Base-by-base conservation (phyloP, 2,888 invertebrate genomes). In the Ecdyonurus torrentis region DNA sequence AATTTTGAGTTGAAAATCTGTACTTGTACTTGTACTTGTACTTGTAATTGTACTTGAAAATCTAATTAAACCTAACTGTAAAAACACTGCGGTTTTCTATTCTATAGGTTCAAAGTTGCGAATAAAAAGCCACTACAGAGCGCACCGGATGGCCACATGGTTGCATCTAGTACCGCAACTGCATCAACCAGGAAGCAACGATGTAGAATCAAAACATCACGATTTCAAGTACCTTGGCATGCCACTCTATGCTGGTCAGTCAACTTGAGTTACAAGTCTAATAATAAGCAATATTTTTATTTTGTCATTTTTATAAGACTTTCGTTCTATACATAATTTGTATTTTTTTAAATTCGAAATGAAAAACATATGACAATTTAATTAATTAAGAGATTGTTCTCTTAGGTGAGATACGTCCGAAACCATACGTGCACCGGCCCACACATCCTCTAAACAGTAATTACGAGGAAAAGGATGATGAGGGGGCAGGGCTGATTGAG, bases 61-160 rank as follows among this genome's bases (percentile, higher is more conserved):
- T n/a, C n/a, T n/a, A n/a, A n/a, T n/a, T n/a, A n/a, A n/a, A n/a
- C n/a, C n/a, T n/a, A n/a, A n/a, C n/a, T n/a, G n/a, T n/a, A n/a
- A n/a, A n/a, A n/a, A n/a, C n/a, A n/a, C n/a, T n/a, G n/a, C n/a
- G n/a, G n/a, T n/a, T n/a, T n/a, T n/a, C n/a, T 55, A 5, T 5
- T 18, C n/a, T 22, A 52, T 74, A 87, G 87, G 85, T 59, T 78
- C 80, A 25, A 86, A 86, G 70, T 80, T 86, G n/a, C 84, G 85
- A 68, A 83, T 89, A 76, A 85, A 84, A 72, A 88, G 87, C 70
- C 91, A 91, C 77, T 92, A 91, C 76, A 81, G 91, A 23, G 90
- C 91, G 0, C 90, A 91, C 77, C 90, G 91, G 77, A 86, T 92
- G 84, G 89, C 91, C 63, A 82, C 91, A 65, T 93, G 93, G 93